A percentile compares a stretch with the other conserved stretches of the same genome.
Conservation (phyloP, 2,888 invertebrate species). For the Drosophila conformis region DNA sequence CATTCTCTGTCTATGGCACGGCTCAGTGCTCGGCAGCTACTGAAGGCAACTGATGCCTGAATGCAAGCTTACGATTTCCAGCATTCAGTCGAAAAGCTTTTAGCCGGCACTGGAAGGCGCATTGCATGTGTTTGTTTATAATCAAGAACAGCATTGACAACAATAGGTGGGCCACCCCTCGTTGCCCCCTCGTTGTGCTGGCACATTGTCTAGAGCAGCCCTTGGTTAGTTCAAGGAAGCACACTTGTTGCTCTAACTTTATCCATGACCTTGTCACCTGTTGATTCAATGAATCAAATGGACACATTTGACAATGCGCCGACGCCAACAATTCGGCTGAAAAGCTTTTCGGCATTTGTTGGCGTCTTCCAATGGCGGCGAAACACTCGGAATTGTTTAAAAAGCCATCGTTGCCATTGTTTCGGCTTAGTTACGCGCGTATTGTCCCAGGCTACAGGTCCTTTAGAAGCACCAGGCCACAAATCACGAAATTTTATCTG, state of each 20-base stretch:
- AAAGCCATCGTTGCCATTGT: constrained; percentile 58
- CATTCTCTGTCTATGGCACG: constrained; percentile 29
- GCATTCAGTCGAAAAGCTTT: constrained; percentile 46
- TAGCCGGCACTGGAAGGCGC: constrained; percentile 44
- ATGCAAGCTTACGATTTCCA: constrained; percentile 47
- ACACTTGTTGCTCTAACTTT: constrained; percentile 60
- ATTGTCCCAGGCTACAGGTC: constrained; percentile 52
- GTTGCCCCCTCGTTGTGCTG: not conserved
- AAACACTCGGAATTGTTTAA: constrained; percentile 42
- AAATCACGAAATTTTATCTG: not conserved
- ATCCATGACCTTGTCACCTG: constrained; percentile 64
- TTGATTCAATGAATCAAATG: constrained; percentile 56
- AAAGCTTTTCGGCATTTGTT: constrained; percentile 63
- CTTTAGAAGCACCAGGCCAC: not conserved
- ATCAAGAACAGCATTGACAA: constrained; percentile 18
- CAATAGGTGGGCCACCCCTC: constrained; percentile 1
- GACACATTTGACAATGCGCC: constrained; percentile 31
- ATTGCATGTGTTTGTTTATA: constrained; percentile 49
- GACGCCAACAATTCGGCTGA: constrained; percentile 17
- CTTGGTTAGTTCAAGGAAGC: not conserved
- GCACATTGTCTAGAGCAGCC: not conserved
- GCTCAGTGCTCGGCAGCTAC: constrained; percentile 18
- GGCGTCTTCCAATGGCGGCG: constrained; percentile 69
- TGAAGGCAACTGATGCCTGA: constrained; percentile 13
- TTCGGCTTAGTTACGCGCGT: constrained; percentile 68